These are phyloP conservation scores for Amblyornis subalaris DNA, from an alignment of 2,113 vertebrate species.

Conservation along the genomic window DNA sequence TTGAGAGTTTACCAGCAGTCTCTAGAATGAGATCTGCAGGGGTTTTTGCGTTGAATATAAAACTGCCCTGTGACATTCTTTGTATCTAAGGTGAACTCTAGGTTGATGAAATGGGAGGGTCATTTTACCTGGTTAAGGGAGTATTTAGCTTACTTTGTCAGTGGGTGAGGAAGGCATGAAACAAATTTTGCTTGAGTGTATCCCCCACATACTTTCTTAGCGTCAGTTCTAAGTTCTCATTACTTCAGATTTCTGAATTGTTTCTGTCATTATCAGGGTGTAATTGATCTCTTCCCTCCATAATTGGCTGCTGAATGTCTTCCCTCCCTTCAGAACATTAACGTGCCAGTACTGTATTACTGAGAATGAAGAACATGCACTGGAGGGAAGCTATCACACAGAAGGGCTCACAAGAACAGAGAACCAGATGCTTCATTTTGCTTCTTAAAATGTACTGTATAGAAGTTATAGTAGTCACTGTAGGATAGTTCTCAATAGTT, in stretches of 20 bases:
- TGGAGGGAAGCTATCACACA: background rate
- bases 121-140: background rate
- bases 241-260: background rate
- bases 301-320: background rate
- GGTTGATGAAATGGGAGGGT: background rate
- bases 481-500: background rate
- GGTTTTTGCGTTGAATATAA: background rate
- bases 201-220: background rate
- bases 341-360: background rate
- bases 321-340: background rate
- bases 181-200: background rate
- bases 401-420: background rate
- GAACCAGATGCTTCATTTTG: background rate
- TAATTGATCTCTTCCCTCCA: background rate
- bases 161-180: background rate
- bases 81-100: background rate
- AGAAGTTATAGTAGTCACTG: background rate
- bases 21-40: background rate
- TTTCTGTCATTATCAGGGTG: background rate
- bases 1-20: background rate
- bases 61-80: background rate
- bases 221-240: background rate
- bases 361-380: rapidly evolving
- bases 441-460: background rate
- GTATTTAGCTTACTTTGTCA: background rate